Conservation (phyloP, 2,888 invertebrate species). For the Tridacna gigas region DNA sequence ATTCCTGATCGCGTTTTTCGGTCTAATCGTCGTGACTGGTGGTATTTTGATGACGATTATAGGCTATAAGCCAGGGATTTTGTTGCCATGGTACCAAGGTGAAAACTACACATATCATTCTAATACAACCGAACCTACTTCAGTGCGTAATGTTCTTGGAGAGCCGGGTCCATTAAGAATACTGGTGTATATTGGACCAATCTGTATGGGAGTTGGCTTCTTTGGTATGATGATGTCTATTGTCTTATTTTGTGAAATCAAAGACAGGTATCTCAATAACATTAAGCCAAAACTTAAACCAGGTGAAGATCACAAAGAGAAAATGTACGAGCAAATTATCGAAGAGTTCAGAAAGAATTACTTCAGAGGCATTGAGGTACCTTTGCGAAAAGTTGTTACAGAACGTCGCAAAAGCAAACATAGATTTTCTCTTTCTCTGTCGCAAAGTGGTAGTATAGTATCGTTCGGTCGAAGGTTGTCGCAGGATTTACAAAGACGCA, state of each 20-base stretch:
- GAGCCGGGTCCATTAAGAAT: slow-evolving; percentile 54
- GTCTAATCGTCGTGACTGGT: slow-evolving; percentile 56
- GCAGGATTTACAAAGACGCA: slow-evolving; percentile 49
- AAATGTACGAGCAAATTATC: slow-evolving; percentile 75
- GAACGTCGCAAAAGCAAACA: slow-evolving; percentile 46
- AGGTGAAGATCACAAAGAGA: slow-evolving; percentile 65
- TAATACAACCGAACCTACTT: slow-evolving; percentile 45
- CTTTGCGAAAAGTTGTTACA: slow-evolving; percentile 52
- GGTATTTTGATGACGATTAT: slow-evolving; percentile 73
- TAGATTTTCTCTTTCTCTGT: slow-evolving; percentile 55
- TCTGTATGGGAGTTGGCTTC: slow-evolving; percentile 98
- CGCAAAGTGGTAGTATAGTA: slow-evolving; percentile 54
- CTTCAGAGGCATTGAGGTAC: slow-evolving; percentile 76
- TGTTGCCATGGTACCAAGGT: slow-evolving; percentile 40
- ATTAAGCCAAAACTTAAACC: slow-evolving; percentile 89
- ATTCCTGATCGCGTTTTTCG: slow-evolving; percentile 58
- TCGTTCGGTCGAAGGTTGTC: slow-evolving; percentile 56
- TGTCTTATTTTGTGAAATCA: slow-evolving; percentile 99
- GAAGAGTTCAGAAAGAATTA: slow-evolving; percentile 75
- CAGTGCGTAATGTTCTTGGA: slow-evolving; percentile 47
- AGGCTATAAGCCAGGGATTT: slow-evolving; percentile 70
- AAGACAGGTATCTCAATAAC: slow-evolving; percentile 95
- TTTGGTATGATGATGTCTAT: slow-evolving; percentile 98
- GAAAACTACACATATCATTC: slow-evolving; percentile 34
- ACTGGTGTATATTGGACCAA: slow-evolving; percentile 97